Percentiles rank a stretch among this genome's conserved stretches.
Evolutionary conservation across 2,113 vertebrate genomes (phyloP).

Genomic region (Lichenostomus cassidix): DNA sequence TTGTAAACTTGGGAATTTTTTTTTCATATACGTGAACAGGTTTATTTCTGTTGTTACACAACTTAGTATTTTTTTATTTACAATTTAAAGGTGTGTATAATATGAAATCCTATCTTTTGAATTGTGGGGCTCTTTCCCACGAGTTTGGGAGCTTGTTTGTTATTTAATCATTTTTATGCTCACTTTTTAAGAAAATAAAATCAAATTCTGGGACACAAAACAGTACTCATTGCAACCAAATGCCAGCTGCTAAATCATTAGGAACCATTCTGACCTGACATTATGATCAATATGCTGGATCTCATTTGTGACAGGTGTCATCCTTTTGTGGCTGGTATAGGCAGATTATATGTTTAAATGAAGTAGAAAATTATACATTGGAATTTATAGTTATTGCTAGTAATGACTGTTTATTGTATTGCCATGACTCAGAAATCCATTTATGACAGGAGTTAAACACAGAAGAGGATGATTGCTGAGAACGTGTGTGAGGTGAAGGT

Average conservation of each 20-base stretch:
- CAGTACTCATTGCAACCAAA: background rate
- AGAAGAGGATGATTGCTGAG: background rate
- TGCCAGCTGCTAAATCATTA: background rate
- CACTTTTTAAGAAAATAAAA: background rate
- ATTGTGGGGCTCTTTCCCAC: background rate
- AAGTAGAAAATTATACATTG: background rate
- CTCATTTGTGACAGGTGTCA: background rate
- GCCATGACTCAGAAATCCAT: background rate
- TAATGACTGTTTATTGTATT: background rate
- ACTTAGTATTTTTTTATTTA: background rate
- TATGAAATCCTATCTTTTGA: background rate
- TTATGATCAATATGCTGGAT: background rate
- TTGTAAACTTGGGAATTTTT: background rate
- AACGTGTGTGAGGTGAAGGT: background rate
- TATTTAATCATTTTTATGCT: background rate
- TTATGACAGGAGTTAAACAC: background rate
- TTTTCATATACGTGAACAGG: background rate
- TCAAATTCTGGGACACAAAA: background rate
- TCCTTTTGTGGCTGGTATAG: background rate
- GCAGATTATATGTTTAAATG: background rate
- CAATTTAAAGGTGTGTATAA: background rate
- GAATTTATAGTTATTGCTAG: background rate
- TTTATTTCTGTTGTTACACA: background rate
- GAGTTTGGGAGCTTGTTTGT: background rate
- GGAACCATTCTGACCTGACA: background rate